phyloP scores from a whole-genome alignment of 2,888 invertebrate species.

The Lordiphosa andalusiaca region DNA sequence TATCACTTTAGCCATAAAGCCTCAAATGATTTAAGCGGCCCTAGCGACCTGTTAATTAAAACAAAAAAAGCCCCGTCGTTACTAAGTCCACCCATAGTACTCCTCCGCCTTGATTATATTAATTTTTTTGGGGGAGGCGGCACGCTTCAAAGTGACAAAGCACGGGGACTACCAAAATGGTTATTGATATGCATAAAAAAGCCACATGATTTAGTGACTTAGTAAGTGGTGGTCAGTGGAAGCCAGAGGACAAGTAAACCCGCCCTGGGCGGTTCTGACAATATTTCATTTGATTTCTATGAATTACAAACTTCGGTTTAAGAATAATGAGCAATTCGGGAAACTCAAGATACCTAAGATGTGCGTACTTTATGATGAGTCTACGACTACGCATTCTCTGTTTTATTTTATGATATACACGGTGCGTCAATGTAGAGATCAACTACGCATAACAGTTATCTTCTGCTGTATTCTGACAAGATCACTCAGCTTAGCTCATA shows the following conservation, averaged over 20 bases:
- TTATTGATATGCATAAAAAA: constrained; percentile 46
- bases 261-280: not conserved
- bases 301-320: no score
- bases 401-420: no score
- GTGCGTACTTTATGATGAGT: no score
- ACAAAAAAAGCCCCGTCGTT: not conserved
- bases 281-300: constrained; percentile 6
- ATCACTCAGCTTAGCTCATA: no score
- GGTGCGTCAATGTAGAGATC: no score
- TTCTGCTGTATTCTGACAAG: no score
- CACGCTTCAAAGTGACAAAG: constrained; percentile 20
- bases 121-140: constrained; percentile 5
- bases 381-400: no score
- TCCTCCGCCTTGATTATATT: not conserved
- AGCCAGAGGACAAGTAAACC: not conserved
- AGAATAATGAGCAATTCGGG: no score
- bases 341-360: no score
- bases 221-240: constrained; percentile 12
- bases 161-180: constrained; percentile 24
- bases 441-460: no score
- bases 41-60: constrained; percentile 14
- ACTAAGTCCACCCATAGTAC: constrained; percentile 8
- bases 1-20: constrained; percentile 8
- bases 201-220: constrained; percentile 42
- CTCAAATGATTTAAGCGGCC: constrained; percentile 6